Evolutionary conservation across 2,888 invertebrate species (phyloP).

Genomic region (Sinohyriopsis cumingii): DNA sequence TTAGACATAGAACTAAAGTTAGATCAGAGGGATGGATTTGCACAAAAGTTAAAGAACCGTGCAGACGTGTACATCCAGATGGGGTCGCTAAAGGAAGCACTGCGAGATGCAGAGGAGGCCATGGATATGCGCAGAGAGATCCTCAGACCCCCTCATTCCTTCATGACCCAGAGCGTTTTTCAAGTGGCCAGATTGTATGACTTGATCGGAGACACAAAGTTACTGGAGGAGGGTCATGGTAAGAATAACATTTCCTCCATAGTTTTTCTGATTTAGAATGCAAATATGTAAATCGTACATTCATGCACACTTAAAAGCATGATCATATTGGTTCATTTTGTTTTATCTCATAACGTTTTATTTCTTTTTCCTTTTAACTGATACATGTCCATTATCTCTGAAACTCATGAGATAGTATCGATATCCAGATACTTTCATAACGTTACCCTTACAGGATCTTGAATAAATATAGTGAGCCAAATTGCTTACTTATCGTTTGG

Average conservation of each 20-base stretch:
- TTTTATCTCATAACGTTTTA: no score
- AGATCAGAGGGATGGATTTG: conserved; percentile 26
- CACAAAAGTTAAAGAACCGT: conserved; percentile 13
- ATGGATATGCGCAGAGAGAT: conserved; percentile 21
- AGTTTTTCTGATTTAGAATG: no score
- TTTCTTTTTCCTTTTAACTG: no score
- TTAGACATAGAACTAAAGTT: conserved; percentile 26
- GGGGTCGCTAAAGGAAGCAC: conserved; percentile 19
- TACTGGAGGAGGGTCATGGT: conserved; percentile 16
- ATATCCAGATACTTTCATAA: no score
- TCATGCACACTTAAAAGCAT: no score
- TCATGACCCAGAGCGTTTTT: conserved; percentile 29
- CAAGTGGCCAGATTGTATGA: conserved; percentile 28
- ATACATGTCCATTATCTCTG: no score
- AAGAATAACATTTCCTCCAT: background rate
- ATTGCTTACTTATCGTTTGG: no score
- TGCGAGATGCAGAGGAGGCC: conserved; percentile 16
- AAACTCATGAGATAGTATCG: no score
- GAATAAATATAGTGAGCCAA: no score
- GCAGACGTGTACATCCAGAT: conserved; percentile 30
- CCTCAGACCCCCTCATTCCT: conserved; percentile 29
- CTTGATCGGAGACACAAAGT: conserved; percentile 17
- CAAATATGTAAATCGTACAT: no score
- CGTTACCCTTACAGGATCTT: no score
- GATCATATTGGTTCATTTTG: no score